A percentile compares a stretch with the other conserved stretches of the same genome.
Evolutionary conservation across 2,113 vertebrate species (phyloP).

Genomic region (Cichladusa arquata): DNA sequence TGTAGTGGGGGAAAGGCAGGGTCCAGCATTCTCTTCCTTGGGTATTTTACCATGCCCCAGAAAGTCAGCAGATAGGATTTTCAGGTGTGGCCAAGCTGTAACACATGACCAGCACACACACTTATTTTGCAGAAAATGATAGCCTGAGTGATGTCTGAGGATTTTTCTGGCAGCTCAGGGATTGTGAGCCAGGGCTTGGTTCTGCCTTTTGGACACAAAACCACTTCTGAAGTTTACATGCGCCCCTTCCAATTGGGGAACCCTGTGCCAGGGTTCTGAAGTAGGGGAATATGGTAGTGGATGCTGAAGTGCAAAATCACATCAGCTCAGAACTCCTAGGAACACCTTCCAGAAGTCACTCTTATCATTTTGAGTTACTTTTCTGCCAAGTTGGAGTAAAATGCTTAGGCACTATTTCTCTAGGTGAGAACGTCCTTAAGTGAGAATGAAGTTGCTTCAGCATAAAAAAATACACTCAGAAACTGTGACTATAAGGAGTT

Average conservation of each 20-base stretch:
- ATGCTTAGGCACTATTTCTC: neutral
- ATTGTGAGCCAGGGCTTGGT: fast-evolving
- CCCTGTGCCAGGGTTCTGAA: neutral
- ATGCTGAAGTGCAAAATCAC: neutral
- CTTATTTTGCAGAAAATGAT: neutral
- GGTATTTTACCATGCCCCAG: neutral
- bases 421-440: neutral
- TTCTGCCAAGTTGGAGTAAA: neutral
- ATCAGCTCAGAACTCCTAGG: neutral
- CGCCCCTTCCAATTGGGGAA: neutral
- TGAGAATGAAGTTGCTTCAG: neutral
- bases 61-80: neutral
- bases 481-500: neutral
- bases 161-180: neutral
- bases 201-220: neutral
- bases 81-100: neutral
- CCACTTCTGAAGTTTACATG: neutral
- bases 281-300: fast-evolving
- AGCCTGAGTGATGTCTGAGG: neutral
- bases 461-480: neutral
- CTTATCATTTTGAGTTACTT: neutral
- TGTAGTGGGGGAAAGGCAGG: neutral
- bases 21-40: neutral
- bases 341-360: neutral
- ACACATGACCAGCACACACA: fast-evolving